A percentile compares a stretch with the other conserved stretches of the same genome.
Conservation (phyloP, 2,797 vertebrate species). For the Lemur catta region DNA sequence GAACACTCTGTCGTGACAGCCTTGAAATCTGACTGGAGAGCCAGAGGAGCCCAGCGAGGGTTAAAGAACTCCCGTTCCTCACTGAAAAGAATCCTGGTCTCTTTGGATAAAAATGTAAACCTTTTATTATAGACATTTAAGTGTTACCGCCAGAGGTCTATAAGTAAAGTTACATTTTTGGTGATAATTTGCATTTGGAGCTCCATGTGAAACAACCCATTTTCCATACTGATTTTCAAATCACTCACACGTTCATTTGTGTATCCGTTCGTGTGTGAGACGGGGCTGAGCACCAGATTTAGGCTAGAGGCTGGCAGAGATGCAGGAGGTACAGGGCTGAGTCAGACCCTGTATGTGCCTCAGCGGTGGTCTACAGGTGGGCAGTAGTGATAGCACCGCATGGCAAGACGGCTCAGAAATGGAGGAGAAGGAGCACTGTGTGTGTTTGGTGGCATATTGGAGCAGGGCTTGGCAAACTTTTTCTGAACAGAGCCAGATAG, state of each 20-base stretch:
- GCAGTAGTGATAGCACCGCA: accelerated
- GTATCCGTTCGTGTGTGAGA: neutral
- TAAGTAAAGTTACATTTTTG: neutral
- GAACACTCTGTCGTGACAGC: constrained; percentile 12
- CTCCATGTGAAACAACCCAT: neutral
- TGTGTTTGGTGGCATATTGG: accelerated
- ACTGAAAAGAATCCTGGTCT: neutral
- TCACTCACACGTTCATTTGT: neutral
- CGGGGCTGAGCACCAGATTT: accelerated
- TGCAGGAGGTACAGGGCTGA: neutral
- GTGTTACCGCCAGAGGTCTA: neutral
- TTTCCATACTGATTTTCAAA: neutral
- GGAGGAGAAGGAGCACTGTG: neutral
- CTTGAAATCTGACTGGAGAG: constrained; percentile 38
- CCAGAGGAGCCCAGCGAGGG: constrained; percentile 51
- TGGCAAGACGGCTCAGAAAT: accelerated
- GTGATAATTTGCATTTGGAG: neutral
- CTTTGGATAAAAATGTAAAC: neutral
- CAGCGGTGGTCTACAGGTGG: accelerated
- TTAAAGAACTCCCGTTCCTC: neutral
- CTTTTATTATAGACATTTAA: constrained; percentile 18
- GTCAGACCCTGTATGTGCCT: neutral
- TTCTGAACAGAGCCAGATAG: no score
- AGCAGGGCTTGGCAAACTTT: neutral
- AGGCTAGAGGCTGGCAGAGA: neutral